Evolutionary conservation across 2,113 vertebrate genomes (phyloP).

Genomic region (Nibea coibor): DNA sequence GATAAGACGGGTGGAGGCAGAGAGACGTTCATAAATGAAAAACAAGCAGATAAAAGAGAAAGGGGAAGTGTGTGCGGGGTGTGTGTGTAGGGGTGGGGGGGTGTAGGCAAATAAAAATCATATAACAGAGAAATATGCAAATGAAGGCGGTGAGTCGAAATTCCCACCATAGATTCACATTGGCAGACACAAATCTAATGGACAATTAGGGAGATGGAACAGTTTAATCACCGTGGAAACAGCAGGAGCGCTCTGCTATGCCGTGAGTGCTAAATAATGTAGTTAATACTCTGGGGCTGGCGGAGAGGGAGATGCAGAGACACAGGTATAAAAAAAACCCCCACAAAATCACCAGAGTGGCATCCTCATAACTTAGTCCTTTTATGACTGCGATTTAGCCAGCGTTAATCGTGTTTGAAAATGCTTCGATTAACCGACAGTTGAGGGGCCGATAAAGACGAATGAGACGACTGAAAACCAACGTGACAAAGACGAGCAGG

Average conservation of each 20-base stretch:
- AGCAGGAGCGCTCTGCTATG: conserved; percentile 16
- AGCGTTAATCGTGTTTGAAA: conserved; percentile 25
- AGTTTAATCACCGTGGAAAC: conserved; percentile 63
- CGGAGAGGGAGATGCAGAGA: conserved; percentile 15
- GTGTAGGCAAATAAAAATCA: not conserved
- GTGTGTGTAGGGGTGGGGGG: not conserved
- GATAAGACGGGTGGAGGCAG: not conserved
- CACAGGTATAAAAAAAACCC: conserved; percentile 10
- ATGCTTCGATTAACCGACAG: not conserved
- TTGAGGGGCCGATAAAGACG: conserved; percentile 4
- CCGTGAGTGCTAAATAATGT: conserved; percentile 24
- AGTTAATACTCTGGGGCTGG: conserved; percentile 32
- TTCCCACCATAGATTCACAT: not conserved
- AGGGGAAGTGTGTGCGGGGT: not conserved
- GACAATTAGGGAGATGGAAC: conserved; percentile 46
- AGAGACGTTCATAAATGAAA: not conserved
- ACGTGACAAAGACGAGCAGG: not conserved
- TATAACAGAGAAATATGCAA: conserved; percentile 15
- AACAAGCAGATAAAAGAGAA: conserved; percentile 13
- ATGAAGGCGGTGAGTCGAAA: conserved; percentile 9
- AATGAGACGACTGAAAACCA: not conserved
- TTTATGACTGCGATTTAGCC: conserved; percentile 22
- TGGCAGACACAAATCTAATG: conserved; percentile 12
- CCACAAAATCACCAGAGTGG: conserved; percentile 29
- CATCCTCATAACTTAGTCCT: conserved; percentile 12